phyloP scores from a whole-genome alignment of 1,140 invertebrate species.

The Lordiphosa collinella region DNA sequence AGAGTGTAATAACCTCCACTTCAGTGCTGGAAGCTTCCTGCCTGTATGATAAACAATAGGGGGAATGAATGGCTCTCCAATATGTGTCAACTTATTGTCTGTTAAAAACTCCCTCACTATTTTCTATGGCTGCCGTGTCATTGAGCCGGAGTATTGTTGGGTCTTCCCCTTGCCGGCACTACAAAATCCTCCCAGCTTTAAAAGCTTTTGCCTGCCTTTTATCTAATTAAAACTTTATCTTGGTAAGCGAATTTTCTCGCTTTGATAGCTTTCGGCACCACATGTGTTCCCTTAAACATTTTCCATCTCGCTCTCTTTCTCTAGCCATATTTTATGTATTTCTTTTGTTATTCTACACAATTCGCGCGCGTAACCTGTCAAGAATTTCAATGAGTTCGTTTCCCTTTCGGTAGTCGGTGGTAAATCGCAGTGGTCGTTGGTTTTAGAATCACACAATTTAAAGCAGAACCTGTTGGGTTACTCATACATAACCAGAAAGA shows the following conservation, averaged over 20 bases:
- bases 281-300: slow-evolving; percentile 19
- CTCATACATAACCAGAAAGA: slow-evolving; percentile 17
- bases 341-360: slow-evolving; percentile 62
- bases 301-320: background rate
- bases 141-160: slow-evolving; percentile 32
- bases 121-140: slow-evolving; percentile 20
- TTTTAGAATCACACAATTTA: slow-evolving; percentile 21
- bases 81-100: slow-evolving; percentile 47
- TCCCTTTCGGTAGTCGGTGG: slow-evolving; percentile 66
- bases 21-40: slow-evolving; percentile 29
- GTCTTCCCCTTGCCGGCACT: slow-evolving; percentile 12
- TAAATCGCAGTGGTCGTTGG: slow-evolving; percentile 9
- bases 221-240: slow-evolving; percentile 59
- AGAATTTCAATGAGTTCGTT: slow-evolving; percentile 77
- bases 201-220: slow-evolving; percentile 1
- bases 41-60: slow-evolving; percentile 34
- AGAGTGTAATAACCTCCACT: slow-evolving; percentile 43
- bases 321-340: slow-evolving; percentile 27
- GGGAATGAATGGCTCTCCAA: slow-evolving; percentile 16
- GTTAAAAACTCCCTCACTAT: slow-evolving; percentile 1
- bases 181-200: background rate
- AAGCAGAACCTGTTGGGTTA: slow-evolving; percentile 55
- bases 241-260: slow-evolving; percentile 34
- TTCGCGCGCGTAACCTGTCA: slow-evolving; percentile 58
- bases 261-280: slow-evolving; percentile 11